These are phyloP conservation scores for Columbina picui DNA, from an alignment of 2,113 vertebrate genomes.

Conservation along the genomic window DNA sequence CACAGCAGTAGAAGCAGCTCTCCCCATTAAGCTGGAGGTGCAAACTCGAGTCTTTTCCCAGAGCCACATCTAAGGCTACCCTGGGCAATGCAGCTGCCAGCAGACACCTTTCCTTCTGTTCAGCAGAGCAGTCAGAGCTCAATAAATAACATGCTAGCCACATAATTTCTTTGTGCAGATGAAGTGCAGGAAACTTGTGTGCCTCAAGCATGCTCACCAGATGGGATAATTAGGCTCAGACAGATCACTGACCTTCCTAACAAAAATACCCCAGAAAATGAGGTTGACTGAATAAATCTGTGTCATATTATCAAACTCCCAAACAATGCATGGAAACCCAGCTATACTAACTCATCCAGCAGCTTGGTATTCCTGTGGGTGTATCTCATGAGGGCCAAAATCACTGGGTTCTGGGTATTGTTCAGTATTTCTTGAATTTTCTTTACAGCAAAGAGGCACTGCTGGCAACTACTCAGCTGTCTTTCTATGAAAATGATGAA, in stretches of 20 bases:
- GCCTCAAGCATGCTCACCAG: not conserved
- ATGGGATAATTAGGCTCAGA: constrained; percentile 56
- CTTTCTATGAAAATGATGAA: constrained; percentile 1
- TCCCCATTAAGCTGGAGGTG: not conserved
- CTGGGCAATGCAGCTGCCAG: not conserved
- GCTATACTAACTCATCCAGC: not conserved
- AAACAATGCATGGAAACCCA: not conserved
- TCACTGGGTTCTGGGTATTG: not conserved
- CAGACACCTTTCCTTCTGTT: accelerated
- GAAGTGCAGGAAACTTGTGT: not conserved
- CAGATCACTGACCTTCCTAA: constrained; percentile 53
- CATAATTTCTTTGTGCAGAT: not conserved
- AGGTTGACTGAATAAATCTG: constrained; percentile 14
- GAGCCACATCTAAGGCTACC: not conserved
- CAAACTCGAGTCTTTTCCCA: not conserved
- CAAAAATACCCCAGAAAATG: constrained; percentile 23
- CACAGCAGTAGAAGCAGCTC: not conserved
- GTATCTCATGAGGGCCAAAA: not conserved
- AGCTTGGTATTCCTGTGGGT: not conserved
- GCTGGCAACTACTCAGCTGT: not conserved
- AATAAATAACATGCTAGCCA: not conserved
- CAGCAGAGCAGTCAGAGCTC: not conserved
- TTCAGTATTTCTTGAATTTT: not conserved
- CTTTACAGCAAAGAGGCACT: not conserved
- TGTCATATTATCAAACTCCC: not conserved